Conservation (phyloP, 2,888 invertebrate species). For the Podabrus alpinus region DNA sequence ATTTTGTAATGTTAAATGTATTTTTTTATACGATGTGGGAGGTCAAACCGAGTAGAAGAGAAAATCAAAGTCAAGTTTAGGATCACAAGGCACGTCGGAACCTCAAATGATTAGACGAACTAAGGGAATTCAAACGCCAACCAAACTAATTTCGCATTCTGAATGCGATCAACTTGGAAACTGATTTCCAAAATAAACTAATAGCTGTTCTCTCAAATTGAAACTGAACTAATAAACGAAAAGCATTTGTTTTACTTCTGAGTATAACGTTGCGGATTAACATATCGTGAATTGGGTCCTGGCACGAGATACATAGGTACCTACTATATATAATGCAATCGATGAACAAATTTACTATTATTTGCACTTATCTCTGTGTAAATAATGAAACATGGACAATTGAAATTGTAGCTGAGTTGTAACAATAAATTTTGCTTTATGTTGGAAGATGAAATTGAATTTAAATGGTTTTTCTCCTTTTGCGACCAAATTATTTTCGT, state of each 20-base stretch:
- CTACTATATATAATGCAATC: neutral
- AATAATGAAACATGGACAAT: conserved; percentile 3
- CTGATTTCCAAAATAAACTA: conserved; percentile 48
- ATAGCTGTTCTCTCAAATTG: conserved; percentile 36
- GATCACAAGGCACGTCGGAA: conserved; percentile 43
- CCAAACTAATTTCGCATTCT: conserved; percentile 44
- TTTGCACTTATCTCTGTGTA: conserved; percentile 13
- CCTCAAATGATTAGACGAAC: conserved; percentile 46
- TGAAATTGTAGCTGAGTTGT: conserved; percentile 4
- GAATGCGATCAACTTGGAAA: conserved; percentile 41
- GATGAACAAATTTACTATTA: conserved; percentile 6
- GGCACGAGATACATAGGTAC: conserved; percentile 7
- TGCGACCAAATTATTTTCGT: neutral
- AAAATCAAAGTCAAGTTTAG: conserved; percentile 34
- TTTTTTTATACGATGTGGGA: neutral
- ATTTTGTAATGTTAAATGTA: neutral
- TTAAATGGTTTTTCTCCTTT: neutral
- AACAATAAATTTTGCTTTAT: neutral
- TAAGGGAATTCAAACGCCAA: conserved; percentile 43
- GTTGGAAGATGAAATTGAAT: neutral
- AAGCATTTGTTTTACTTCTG: conserved; percentile 30
- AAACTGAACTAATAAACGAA: conserved; percentile 34
- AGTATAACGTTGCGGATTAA: conserved; percentile 23
- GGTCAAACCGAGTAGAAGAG: conserved; percentile 7
- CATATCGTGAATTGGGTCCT: conserved; percentile 5